These are phyloP conservation scores for Volucella inanis DNA, from an alignment of 2,888 invertebrate genomes.

Conservation along the genomic window DNA sequence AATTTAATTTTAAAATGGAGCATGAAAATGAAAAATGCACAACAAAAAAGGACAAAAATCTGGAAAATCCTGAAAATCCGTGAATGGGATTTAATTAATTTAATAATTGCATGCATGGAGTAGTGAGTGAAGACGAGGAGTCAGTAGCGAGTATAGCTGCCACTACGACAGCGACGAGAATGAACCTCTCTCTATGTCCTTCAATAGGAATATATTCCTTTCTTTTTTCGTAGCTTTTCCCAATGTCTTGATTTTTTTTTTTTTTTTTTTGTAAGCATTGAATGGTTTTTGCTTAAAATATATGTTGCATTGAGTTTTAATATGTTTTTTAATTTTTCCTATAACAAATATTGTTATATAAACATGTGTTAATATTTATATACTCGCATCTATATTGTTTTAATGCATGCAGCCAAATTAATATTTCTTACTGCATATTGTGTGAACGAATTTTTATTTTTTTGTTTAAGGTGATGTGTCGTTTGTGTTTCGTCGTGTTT, in stretches of 20 bases:
- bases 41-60: constrained; percentile 25
- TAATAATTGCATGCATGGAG: constrained; percentile 49
- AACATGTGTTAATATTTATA: background rate
- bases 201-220: background rate
- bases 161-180: background rate
- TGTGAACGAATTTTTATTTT: constrained; percentile 14
- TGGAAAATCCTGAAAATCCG: background rate
- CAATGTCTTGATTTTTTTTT: background rate
- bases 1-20: constrained; percentile 65
- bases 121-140: background rate
- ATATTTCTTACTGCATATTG: background rate
- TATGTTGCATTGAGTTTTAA: too few relatives aligned
- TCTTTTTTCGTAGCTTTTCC: background rate
- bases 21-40: constrained; percentile 25
- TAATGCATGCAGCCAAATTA: background rate
- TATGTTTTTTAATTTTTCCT: too few relatives aligned
- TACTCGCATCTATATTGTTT: background rate
- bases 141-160: constrained; percentile 3
- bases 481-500: constrained; percentile 47
- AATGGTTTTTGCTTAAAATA: background rate
- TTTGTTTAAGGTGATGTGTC: constrained; percentile 14
- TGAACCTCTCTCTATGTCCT: constrained; percentile 40
- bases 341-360: too few relatives aligned
- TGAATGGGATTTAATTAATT: constrained; percentile 70
- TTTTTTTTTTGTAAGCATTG: background rate